phyloP scores from a whole-genome alignment of 2,797 vertebrate species.

The Sphenopsis melanotis region DNA sequence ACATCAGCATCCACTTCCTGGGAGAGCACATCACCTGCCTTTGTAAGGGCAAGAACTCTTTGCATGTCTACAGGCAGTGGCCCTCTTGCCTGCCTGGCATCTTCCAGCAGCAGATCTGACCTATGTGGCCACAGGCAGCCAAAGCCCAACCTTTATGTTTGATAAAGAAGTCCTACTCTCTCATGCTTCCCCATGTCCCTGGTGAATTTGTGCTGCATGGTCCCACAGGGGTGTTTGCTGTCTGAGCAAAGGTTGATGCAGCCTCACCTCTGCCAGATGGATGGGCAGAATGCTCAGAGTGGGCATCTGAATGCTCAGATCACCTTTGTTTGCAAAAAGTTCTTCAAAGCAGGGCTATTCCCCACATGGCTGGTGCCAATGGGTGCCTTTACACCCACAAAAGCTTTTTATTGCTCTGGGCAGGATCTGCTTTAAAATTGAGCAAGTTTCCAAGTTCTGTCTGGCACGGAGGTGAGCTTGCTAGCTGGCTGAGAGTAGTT shows the following conservation, averaged over 20 bases:
- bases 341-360: not conserved
- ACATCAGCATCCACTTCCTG: not conserved
- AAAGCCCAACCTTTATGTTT: not conserved
- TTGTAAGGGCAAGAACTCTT: not conserved
- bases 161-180: not conserved
- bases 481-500: not conserved
- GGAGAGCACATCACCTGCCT: not conserved
- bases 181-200: not conserved
- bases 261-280: not conserved
- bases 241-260: not conserved
- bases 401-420: not conserved
- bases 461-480: not conserved
- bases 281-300: not conserved
- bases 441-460: not conserved
- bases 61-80: not conserved
- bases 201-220: rapidly evolving
- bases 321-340: not conserved
- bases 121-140: rapidly evolving
- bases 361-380: not conserved
- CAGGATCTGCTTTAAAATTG: not conserved
- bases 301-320: not conserved
- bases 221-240: not conserved
- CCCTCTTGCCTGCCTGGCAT: not conserved
- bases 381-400: not conserved
- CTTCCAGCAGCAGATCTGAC: not conserved